Percentiles rank a stretch among this genome's conserved stretches.
Conservation (phyloP, 2,797 vertebrate genomes). For the Amblyopsis hoosieri region DNA sequence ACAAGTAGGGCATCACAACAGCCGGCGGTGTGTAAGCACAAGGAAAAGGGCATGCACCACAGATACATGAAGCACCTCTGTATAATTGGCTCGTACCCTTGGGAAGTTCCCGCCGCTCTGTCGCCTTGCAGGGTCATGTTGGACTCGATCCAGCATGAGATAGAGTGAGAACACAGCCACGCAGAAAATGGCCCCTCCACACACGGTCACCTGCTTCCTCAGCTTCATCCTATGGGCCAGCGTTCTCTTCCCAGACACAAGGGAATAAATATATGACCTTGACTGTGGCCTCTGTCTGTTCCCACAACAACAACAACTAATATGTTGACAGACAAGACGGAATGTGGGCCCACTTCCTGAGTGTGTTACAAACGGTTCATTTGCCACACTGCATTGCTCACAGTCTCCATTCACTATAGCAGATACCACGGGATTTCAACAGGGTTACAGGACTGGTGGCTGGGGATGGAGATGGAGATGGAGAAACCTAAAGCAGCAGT, state of each 20-base stretch:
- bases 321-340: neutral
- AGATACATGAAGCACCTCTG: conserved; percentile 3
- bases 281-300: conserved; percentile 12
- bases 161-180: conserved; percentile 98
- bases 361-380: conserved; percentile 42
- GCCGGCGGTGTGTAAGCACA: conserved; percentile 5
- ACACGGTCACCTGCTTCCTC: conserved; percentile 98
- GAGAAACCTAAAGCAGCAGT: conserved; percentile 59
- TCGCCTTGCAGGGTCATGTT: conserved; percentile 89
- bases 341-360: conserved; percentile 21
- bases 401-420: conserved; percentile 61
- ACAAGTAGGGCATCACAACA: neutral
- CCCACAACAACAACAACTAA: neutral
- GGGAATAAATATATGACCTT: conserved; percentile 30
- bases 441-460: conserved; percentile 32
- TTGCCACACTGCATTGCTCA: conserved; percentile 50
- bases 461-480: conserved; percentile 31
- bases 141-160: conserved; percentile 97
- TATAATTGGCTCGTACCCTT: conserved; percentile 81
- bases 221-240: conserved; percentile 85
- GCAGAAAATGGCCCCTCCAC: conserved; percentile 96
- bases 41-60: conserved; percentile 2
- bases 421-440: conserved; percentile 28
- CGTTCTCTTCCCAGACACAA: conserved; percentile 16
- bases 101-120: conserved; percentile 94